Conservation (phyloP, 2,888 invertebrate species). For the Punctoribates punctum region DNA sequence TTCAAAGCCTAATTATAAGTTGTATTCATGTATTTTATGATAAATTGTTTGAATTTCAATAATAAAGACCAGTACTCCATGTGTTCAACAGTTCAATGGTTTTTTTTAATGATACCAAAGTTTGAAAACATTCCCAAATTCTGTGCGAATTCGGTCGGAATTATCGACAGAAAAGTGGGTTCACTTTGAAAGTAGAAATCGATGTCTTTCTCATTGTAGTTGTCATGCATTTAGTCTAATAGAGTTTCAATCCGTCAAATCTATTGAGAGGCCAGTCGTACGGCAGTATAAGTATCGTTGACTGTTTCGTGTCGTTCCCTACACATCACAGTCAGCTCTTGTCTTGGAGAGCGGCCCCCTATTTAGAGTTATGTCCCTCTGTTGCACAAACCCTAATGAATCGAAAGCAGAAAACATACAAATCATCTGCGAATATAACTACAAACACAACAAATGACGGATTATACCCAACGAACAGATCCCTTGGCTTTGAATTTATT, state of each 20-base stretch:
- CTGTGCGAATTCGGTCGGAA: background rate
- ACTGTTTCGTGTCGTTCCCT: background rate
- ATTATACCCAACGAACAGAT: conserved; percentile 12
- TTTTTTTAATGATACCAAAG: background rate
- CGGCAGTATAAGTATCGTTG: background rate
- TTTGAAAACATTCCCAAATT: background rate
- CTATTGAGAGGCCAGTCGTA: background rate
- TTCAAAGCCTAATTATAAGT: background rate
- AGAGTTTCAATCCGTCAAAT: conserved; percentile 22
- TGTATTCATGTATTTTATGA: background rate
- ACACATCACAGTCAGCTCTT: background rate
- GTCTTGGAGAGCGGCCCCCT: background rate
- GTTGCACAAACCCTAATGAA: conserved; percentile 32
- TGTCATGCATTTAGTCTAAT: conserved; percentile 29
- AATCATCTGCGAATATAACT: conserved; percentile 12
- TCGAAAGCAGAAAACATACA: conserved; percentile 12
- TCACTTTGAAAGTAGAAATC: conserved; percentile 3
- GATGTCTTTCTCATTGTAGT: conserved; percentile 1
- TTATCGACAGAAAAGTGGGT: background rate
- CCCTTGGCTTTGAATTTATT: conserved; percentile 10
- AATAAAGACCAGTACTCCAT: background rate
- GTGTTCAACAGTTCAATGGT: background rate
- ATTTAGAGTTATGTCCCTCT: background rate
- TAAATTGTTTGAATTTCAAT: background rate
- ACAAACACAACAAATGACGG: conserved; percentile 31